Evolutionary conservation across 2,888 invertebrate genomes (phyloP), one percentile per base, ranked within the genome.

Genomic region (Mythimna impura): DNA sequence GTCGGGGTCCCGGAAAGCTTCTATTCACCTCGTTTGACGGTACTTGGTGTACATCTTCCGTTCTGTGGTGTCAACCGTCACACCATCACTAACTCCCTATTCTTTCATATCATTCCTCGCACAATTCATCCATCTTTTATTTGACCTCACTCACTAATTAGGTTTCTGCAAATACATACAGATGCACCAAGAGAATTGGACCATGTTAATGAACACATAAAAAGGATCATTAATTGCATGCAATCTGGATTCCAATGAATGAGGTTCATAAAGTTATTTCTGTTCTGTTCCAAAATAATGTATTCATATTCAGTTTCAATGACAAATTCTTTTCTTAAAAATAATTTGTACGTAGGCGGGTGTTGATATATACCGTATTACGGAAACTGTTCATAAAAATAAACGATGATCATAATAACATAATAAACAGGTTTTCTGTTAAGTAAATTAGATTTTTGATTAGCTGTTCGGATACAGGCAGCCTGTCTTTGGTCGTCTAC

Each of bases 271-370:
- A 69, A 60, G 66, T 67, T 81, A 84, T 86, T 83, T 84, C 50
- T 54, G 81, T 83, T 84, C 50, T 54, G 81, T 77, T 43, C 3
- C 61, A 83, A 73, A 81, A 85, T 81, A 78, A 81, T 77, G 30
- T 84, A 75, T 78, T 73, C 43, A 76, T 69, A 58, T 64, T 47
- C 52, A n/a, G 40, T 66, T 81, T 84, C 85, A 85, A 86, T 85
- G 86, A 85, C 85, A 85, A 84, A 85, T 85, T 84, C 86, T 60
- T 84, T 36, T 3, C 2, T 69, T 79, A 79, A 78, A 80, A 82
- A 84, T 81, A 82, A n/a, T 65, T 8, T 63, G 52, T 14, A 60
- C 22, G 83, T 82, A 71, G 86, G 85, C 68, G 84, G 58, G 34
- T 77, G 83, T 80, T 82, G 68, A 75, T 66, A 30, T 30, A 1